Evolutionary conservation across 2,797 vertebrate species (phyloP), one percentile per base, ranked within the genome.

Genomic region (Etheostoma perlongum): DNA sequence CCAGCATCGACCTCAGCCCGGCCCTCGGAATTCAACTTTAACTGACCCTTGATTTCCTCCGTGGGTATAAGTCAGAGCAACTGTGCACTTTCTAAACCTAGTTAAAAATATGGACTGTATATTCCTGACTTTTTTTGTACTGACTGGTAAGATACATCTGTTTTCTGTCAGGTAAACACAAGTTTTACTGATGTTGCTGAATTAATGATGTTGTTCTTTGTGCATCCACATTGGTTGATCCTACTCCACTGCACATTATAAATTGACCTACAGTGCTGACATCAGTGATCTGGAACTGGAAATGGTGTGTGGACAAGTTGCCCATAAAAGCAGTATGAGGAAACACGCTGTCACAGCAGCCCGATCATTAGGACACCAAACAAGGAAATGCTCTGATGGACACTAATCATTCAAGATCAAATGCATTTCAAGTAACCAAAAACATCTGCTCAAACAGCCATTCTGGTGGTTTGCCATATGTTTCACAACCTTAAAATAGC

Each of bases 381-480:
- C 80, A 88, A 87, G 82, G 74, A 87, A 85, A 92, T 79, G 83
- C 89, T 89, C 79, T 60, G 84, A 89, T 82, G 89, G 92, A 90
- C 82, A 81, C 77, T 85, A 83, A 93, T 93, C 92, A 86, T 86
- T 93, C 89, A 91, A 89, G 84, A 90, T 91, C 89, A 90, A 88
- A 87, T 82, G 82, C 72, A 68, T 85, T 90, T 85, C 80, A 92
- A 91, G 94, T 88, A 91, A 88, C 78, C 73, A 76, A 84, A 77
- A 92, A 86, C 92, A 94, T 93, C 91, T 95, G 92, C 72, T 93
- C 76, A 59, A 71, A 27, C 72, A 74, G 75, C 54, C 55, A 82
- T 82, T 88, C 62, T 73, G 81, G 63, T 81, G 78, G 60, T 64
- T 74, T 1, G 54, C 88, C 91, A 90, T 82, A 89, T 89, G 90